Conservation (phyloP, 2,113 vertebrate species). For the Scomber japonicus region DNA sequence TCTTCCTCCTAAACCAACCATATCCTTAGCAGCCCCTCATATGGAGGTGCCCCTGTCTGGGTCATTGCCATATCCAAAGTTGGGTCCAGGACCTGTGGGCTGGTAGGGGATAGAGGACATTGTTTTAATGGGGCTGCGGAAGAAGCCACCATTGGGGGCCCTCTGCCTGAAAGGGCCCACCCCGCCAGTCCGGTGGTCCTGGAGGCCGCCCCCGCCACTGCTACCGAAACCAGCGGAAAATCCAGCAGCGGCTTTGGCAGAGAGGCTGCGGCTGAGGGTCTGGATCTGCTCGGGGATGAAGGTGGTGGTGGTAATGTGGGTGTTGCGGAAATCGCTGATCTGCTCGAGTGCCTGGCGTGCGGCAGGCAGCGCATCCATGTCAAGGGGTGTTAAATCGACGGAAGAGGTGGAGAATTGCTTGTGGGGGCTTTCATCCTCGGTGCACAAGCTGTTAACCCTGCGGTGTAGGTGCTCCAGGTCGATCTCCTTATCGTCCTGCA, state of each 20-base stretch:
- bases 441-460: slow-evolving; percentile 99
- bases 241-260: slow-evolving; percentile 96
- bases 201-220: slow-evolving; percentile 83
- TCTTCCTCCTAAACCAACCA: slow-evolving; percentile 47
- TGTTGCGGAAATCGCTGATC: slow-evolving; percentile 99
- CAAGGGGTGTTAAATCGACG: slow-evolving; percentile 98
- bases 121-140: slow-evolving; percentile 99
- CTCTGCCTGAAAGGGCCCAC: slow-evolving; percentile 95
- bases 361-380: slow-evolving; percentile 97
- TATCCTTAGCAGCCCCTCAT: slow-evolving; percentile 81
- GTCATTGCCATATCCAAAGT: slow-evolving; percentile 96
- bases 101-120: slow-evolving; percentile 99
- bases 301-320: slow-evolving; percentile 99
- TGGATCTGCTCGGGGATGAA: slow-evolving; percentile 99
- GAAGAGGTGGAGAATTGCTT: slow-evolving; percentile 99
- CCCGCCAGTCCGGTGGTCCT: slow-evolving; percentile 95
- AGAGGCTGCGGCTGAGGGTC: slow-evolving; percentile 98
- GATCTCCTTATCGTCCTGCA: slow-evolving; percentile 99
- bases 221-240: slow-evolving; percentile 92
- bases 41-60: slow-evolving; percentile 99
- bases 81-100: slow-evolving; percentile 94
- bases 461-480: slow-evolving; percentile 99
- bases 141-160: slow-evolving; percentile 98
- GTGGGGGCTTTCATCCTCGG: slow-evolving; percentile 99
- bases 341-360: slow-evolving; percentile 98